phyloP scores from a whole-genome alignment of 2,113 vertebrate genomes.

The Corydoras sp. region DNA sequence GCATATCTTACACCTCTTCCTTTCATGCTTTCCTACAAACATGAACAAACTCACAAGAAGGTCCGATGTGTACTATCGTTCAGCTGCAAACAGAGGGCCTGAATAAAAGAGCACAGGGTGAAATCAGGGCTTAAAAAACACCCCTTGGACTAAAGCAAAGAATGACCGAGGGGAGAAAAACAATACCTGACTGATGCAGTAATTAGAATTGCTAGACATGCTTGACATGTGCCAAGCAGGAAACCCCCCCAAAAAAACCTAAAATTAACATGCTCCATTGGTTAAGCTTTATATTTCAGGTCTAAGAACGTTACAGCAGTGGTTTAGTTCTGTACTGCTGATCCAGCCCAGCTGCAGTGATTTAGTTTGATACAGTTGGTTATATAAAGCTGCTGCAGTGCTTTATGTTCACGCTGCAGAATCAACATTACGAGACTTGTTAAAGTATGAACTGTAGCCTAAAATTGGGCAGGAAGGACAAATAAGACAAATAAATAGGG shows the following conservation, averaged over 20 bases:
- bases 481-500: no score
- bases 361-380: not conserved
- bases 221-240: no score
- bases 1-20: conserved; percentile 38
- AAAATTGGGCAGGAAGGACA: not conserved
- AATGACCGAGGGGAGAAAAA: no score
- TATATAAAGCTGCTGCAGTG: not conserved
- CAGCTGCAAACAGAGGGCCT: conserved; percentile 50
- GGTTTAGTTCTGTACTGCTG: not conserved
- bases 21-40: not conserved
- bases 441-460: not conserved
- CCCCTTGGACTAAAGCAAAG: no score
- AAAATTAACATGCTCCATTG: conserved; percentile 1
- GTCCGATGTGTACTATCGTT: conserved; percentile 46
- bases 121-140: no score
- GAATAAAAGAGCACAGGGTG: conserved; percentile 1
- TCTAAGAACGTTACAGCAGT: not conserved
- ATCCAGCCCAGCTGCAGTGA: not conserved
- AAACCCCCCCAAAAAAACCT: no score
- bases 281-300: not conserved
- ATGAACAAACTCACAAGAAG: conserved; percentile 9
- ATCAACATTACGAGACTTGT: not conserved
- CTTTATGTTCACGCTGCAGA: not conserved
- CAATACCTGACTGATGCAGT: not conserved
- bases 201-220: not conserved